Evolutionary conservation across 1,140 invertebrate species (phyloP).

Genomic region (Wasmannia auropunctata): DNA sequence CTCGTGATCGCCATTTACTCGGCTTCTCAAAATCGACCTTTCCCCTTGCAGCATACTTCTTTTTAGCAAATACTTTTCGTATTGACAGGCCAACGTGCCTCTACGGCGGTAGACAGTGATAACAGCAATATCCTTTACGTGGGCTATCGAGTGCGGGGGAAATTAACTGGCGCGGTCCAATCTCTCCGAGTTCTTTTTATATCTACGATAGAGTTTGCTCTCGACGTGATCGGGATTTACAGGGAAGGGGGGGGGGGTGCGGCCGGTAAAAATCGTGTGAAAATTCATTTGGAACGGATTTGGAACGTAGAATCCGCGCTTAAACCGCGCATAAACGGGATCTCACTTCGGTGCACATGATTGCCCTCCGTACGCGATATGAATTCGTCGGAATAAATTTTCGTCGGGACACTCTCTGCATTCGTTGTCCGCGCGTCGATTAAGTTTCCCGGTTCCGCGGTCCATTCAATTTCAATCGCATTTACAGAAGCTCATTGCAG

Average conservation of each 20-base stretch:
- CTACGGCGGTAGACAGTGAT: not conserved
- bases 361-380: not conserved
- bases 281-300: slow-evolving; percentile 15
- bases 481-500: not conserved
- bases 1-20: not conserved
- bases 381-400: not conserved
- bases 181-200: slow-evolving; percentile 21
- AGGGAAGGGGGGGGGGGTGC: too few relatives aligned
- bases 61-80: too few relatives aligned
- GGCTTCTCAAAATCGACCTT: not conserved
- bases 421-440: not conserved
- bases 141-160: not conserved
- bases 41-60: not conserved
- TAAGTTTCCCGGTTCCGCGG: not conserved
- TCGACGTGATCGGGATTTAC: not conserved
- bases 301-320: not conserved
- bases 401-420: not conserved
- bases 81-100: not conserved
- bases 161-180: slow-evolving; percentile 25
- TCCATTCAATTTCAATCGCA: slow-evolving; percentile 13
- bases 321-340: not conserved
- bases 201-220: not conserved
- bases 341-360: not conserved
- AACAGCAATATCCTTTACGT: slow-evolving; percentile 15
- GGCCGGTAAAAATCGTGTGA: not conserved